These are phyloP conservation scores for Tragelaphus imberbis DNA, from an alignment of 2,113 vertebrate genomes.

Conservation along the genomic window DNA sequence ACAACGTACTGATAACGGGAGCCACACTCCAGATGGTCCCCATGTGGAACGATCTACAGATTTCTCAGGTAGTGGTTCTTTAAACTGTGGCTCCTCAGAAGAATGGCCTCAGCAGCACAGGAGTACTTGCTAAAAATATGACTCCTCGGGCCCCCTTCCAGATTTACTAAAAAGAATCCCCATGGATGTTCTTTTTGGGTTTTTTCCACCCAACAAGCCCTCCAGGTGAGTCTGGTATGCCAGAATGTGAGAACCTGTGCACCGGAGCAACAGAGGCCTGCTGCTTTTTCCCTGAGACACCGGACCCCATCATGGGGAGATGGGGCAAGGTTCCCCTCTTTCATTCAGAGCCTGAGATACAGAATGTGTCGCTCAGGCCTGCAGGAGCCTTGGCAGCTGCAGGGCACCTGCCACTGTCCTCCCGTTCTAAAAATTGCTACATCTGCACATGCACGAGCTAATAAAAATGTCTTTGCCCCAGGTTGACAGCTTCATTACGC, in stretches of 20 bases:
- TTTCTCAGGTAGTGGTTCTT: neutral
- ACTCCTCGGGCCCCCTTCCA: neutral
- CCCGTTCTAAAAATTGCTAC: slow-evolving; percentile 54
- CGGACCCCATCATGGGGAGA: neutral
- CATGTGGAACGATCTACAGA: neutral
- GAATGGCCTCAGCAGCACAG: neutral
- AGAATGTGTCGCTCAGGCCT: neutral
- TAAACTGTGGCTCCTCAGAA: too few species aligned
- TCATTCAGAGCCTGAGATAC: neutral
- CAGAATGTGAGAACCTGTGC: neutral
- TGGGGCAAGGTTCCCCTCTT: neutral
- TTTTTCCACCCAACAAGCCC: neutral
- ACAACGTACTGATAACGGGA: fast-evolving
- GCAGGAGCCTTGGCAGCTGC: neutral
- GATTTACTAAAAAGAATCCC: neutral
- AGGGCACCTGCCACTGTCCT: slow-evolving; percentile 35
- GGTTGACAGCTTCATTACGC: slow-evolving; percentile 29
- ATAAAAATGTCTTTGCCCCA: slow-evolving; percentile 47
- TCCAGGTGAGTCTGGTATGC: neutral
- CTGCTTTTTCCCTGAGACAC: neutral
- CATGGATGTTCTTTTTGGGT: neutral
- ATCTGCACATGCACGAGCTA: slow-evolving; percentile 53
- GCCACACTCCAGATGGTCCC: neutral
- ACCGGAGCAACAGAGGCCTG: neutral
- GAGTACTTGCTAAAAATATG: neutral